Evolutionary conservation across 2,888 invertebrate genomes (phyloP).

Genomic region (Aporophyla lueneburgensis): DNA sequence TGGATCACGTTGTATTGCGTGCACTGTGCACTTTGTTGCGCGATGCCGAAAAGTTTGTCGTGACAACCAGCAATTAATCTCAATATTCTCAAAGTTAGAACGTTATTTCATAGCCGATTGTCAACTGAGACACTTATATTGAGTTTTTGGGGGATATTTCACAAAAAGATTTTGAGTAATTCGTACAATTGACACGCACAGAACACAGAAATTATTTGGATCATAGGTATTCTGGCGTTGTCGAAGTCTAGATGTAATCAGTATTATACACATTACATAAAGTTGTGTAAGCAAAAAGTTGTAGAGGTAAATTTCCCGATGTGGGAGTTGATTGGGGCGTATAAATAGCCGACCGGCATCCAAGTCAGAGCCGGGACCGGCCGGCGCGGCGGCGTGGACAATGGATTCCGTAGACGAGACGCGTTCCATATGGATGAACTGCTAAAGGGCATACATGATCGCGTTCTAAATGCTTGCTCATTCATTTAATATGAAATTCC

Average conservation of each 20-base stretch:
- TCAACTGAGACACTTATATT: conserved; percentile 67
- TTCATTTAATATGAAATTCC: conserved; percentile 67
- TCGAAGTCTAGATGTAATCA: background rate
- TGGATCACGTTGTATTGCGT: conserved; percentile 68
- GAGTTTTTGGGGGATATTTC: conserved; percentile 50
- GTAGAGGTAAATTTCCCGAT: conserved; percentile 77
- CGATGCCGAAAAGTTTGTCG: conserved; percentile 69
- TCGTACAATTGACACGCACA: conserved; percentile 46
- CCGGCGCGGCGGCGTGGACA: conserved; percentile 82
- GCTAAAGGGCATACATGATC: conserved; percentile 83
- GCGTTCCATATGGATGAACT: conserved; percentile 89
- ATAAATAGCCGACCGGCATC: conserved; percentile 86
- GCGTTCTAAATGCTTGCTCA: conserved; percentile 73
- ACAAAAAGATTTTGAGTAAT: conserved; percentile 43
- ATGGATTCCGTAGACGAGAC: conserved; percentile 88
- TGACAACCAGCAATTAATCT: conserved; percentile 76
- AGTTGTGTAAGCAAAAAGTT: conserved; percentile 66
- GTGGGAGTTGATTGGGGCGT: conserved; percentile 81
- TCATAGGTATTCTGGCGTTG: background rate
- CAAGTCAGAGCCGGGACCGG: conserved; percentile 67
- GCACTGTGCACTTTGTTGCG: conserved; percentile 63
- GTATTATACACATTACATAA: conserved; percentile 68
- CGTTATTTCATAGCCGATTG: conserved; percentile 70
- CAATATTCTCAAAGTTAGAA: conserved; percentile 70
- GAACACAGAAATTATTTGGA: conserved; percentile 10